Conservation (phyloP, 2,797 vertebrate species). For the Microctenopoma stevenorrisi region DNA sequence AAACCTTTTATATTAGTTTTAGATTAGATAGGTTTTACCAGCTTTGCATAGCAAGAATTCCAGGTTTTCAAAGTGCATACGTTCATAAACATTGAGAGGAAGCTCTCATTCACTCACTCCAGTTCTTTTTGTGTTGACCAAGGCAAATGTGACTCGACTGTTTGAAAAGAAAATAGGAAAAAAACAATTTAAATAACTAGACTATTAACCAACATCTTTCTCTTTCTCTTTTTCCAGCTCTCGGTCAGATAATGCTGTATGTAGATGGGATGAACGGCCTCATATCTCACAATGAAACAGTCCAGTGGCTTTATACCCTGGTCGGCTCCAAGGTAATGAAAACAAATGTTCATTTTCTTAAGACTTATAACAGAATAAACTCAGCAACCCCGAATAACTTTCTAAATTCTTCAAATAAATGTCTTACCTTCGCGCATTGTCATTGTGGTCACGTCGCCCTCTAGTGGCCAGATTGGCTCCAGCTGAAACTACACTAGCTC, state of each 20-base stretch:
- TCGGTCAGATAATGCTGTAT: constrained; percentile 98
- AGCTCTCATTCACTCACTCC: not conserved
- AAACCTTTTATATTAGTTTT: not conserved
- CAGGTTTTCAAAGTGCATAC: not conserved
- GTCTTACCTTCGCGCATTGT: not conserved
- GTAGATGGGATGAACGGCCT: constrained; percentile 99
- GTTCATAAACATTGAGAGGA: not conserved
- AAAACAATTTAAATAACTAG: constrained; percentile 5
- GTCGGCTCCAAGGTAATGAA: constrained; percentile 95
- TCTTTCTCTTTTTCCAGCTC: constrained; percentile 80
- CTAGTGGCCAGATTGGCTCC: constrained; percentile 67
- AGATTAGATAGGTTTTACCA: not conserved
- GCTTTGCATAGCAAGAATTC: not conserved
- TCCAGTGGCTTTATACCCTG: constrained; percentile 96
- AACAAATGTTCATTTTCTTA: constrained; percentile 4
- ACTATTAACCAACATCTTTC: constrained; percentile 32
- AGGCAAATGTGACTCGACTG: constrained; percentile 1
- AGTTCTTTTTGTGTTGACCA: not conserved
- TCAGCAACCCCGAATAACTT: constrained; percentile 8
- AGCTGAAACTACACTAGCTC: not conserved
- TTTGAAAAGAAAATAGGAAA: not conserved
- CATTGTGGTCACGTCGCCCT: constrained; percentile 55
- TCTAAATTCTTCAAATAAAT: not conserved
- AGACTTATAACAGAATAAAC: constrained; percentile 1
- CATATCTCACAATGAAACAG: constrained; percentile 94